Evolutionary conservation across 2,113 vertebrate genomes (phyloP).

Genomic region (Alaudala cheleensis): DNA sequence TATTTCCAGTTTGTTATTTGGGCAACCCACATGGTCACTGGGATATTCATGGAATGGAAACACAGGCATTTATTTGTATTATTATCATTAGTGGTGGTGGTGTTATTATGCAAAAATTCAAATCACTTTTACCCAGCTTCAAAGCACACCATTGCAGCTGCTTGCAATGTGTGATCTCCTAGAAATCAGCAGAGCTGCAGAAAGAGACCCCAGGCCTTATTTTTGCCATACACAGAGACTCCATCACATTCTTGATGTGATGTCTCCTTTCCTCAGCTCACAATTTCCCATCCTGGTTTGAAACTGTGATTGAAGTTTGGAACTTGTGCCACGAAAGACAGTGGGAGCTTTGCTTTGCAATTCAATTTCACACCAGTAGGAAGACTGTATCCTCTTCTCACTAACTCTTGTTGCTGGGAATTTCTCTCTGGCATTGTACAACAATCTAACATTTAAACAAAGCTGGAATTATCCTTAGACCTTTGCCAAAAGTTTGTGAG

Average conservation of each 20-base stretch:
- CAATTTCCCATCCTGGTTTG: background rate
- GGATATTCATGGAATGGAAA: background rate
- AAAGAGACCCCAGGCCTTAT: background rate
- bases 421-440: background rate
- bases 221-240: background rate
- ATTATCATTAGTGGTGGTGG: background rate
- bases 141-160: background rate
- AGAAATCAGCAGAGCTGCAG: background rate
- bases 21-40: background rate
- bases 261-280: background rate
- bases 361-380: background rate
- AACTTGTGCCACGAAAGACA: background rate
- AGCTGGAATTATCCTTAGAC: background rate
- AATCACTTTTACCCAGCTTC: background rate
- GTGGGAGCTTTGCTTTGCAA: background rate
- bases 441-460: background rate
- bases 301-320: background rate
- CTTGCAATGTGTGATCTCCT: background rate
- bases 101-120: background rate
- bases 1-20: background rate
- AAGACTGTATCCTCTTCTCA: background rate
- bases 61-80: background rate
- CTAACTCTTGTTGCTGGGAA: background rate
- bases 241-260: background rate
- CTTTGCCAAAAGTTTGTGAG: background rate